Base-by-base conservation (phyloP, 2,888 invertebrate species). In the Patella depressa region DNA sequence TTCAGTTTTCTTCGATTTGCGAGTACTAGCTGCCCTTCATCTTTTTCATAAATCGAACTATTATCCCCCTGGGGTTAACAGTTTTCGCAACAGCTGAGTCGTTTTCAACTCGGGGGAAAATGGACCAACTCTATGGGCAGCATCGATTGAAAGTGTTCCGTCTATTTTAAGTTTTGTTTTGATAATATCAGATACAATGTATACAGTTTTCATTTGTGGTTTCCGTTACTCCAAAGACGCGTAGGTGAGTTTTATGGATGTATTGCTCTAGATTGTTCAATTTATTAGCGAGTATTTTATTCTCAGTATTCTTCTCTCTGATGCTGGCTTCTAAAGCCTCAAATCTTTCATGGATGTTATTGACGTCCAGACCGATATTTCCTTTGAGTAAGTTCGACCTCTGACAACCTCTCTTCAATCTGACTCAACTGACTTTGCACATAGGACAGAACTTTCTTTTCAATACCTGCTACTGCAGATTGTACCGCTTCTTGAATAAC, bases 251-350 rank as follows among this genome's bases (percentile, higher is more conserved):
- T 57, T 57, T 57, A 15, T 15, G 15, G n/a, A 15, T 57, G 12
- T 57, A 57, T 57, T 57, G 57, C n/a, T 57, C 57, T 17, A 57
- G 57, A n/a, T 57, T 57, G 57, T 57, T 57, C 57, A 57, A n/a
- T 15, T 57, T 57, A n/a, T 57, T 57, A 17, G 15, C n/a, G n/a
- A 57, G 57, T 17, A 57, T 15, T 17, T 57, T 57, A 57, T 57
- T 57, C 3, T 57, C 57, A 15, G n/a, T 15, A 57, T 17, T 14
- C 3, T 15, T 17, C n/a, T 15, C 57, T 17, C 3, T 57, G 15
- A 57, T 15, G 3, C 5, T 57, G n/a, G 57, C 15, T 14, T 57
- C 57, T 57, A 57, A 3, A 14, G 15, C 57, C 15, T 15, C 57
- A 57, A 57, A 57, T 17, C 57, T 15, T 57, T 57, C 57, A 57